Evolutionary conservation across 2,113 vertebrate species (phyloP).

Genomic region (Malurus melanocephalus): DNA sequence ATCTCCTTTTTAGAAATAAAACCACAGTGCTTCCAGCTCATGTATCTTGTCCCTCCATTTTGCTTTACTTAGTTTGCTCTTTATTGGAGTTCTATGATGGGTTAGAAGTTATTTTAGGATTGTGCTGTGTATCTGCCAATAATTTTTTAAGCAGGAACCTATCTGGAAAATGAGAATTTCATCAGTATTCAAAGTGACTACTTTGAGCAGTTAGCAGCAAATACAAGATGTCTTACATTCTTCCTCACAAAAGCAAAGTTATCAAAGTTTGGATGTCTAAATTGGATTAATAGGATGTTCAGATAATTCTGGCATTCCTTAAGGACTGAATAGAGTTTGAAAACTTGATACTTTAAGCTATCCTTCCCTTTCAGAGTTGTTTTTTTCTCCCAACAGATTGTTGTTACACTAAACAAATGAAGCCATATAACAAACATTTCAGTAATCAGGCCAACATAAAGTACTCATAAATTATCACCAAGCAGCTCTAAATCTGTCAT

Average conservation of each 20-base stretch:
- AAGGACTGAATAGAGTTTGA: not conserved
- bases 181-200: not conserved
- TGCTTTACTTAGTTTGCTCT: not conserved
- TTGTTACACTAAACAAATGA: not conserved
- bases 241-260: too few relatives aligned
- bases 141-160: not conserved
- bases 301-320: not conserved
- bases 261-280: not conserved
- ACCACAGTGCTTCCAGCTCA: not conserved
- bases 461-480: slow-evolving; percentile 47
- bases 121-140: not conserved
- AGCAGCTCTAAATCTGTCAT: slow-evolving; percentile 51
- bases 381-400: not conserved
- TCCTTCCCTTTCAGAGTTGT: not conserved
- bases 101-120: not conserved
- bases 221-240: not conserved
- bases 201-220: not conserved
- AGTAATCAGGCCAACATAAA: slow-evolving; percentile 37
- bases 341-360: not conserved
- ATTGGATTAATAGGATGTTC: not conserved
- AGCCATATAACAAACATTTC: slow-evolving; percentile 8
- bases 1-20: not conserved
- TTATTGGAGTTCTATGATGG: not conserved
- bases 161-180: not conserved
- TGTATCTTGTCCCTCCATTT: not conserved